Base-by-base conservation (phyloP, 2,888 invertebrate species). In the Zygogramma bicolorata region DNA sequence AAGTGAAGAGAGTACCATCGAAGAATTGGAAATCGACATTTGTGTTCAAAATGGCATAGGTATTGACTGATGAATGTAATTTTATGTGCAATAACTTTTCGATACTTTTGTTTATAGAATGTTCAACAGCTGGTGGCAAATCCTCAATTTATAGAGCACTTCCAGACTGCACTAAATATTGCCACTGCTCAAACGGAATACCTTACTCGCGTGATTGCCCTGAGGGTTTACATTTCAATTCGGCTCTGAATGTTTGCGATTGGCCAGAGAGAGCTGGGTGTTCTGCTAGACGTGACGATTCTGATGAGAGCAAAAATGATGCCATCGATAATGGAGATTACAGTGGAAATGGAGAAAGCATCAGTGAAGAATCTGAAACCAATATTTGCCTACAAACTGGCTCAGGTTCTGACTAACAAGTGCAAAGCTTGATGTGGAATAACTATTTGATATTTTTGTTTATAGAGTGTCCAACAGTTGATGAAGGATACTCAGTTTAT, bases 401-500 rank as follows among this genome's bases (percentile, higher is more conserved):
- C n/a, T n/a, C n/a, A n/a, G n/a, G n/a, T n/a, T n/a, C n/a, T n/a
- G n/a, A n/a, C n/a, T n/a, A n/a, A n/a, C n/a, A n/a, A n/a, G n/a
- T n/a, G n/a, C n/a, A n/a, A n/a, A n/a, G n/a, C n/a, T n/a, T n/a
- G n/a, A n/a, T n/a, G n/a, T n/a, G n/a, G n/a, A n/a, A n/a, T n/a
- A n/a, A n/a, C n/a, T n/a, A n/a, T n/a, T n/a, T 1, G 75, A 77
- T 46, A 18, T 75, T n/a, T n/a, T 27, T 27, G 22, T 27, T 69
- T 58, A 3, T 31, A 74, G 72, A 62, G 40, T 80, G 79, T 63
- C 78, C 79, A 3, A 69, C 46, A 15, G 73, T 71, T 5, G 72
- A 77, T 58, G 67, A 65, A n/a, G 25, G 61, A 15, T 31, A 66
- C 22, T 65, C 78, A 25, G 71, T 75, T 1, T 78, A 76, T 29